Conservation (phyloP, 1,140 invertebrate genomes). For the Leptoteleia sp. region DNA sequence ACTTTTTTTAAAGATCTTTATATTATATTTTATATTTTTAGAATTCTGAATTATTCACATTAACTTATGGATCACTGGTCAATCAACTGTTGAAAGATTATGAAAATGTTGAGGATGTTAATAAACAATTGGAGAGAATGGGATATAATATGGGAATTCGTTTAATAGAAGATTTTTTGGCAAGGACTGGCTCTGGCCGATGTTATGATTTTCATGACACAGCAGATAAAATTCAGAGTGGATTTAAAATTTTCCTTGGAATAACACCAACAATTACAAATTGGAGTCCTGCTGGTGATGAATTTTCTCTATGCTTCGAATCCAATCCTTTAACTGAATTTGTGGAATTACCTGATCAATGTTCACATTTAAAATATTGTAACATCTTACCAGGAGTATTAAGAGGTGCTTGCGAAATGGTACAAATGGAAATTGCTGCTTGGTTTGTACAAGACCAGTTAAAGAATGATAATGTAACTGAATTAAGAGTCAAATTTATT, state of each 20-base stretch:
- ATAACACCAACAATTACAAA: constrained; percentile 94
- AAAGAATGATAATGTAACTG: constrained; percentile 96
- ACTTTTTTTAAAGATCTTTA: no score
- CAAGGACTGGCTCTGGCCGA: constrained; percentile 92
- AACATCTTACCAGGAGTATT: constrained; percentile 97
- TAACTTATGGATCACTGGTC: constrained; percentile 98
- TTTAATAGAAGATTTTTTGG: constrained; percentile 98
- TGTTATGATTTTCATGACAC: constrained; percentile 98
- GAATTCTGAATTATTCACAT: constrained; percentile 98
- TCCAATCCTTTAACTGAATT: constrained; percentile 98
- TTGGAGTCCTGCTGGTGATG: constrained; percentile 96
- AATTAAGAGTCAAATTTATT: constrained; percentile 97
- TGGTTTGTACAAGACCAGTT: constrained; percentile 95
- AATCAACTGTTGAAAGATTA: constrained; percentile 98
- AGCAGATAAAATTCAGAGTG: constrained; percentile 96
- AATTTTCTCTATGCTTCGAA: constrained; percentile 98
- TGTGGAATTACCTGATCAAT: constrained; percentile 97
- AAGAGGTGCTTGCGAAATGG: constrained; percentile 98
- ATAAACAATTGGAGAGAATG: constrained; percentile 95
- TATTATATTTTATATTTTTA: constrained; percentile 80
- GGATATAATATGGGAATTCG: constrained; percentile 99
- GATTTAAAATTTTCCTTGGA: constrained; percentile 94
- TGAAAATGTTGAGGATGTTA: constrained; percentile 98
- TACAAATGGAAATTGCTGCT: constrained; percentile 89
- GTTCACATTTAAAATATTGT: constrained; percentile 93